Base-by-base conservation (phyloP, 2,113 vertebrate genomes). In the Cichladusa arquata region DNA sequence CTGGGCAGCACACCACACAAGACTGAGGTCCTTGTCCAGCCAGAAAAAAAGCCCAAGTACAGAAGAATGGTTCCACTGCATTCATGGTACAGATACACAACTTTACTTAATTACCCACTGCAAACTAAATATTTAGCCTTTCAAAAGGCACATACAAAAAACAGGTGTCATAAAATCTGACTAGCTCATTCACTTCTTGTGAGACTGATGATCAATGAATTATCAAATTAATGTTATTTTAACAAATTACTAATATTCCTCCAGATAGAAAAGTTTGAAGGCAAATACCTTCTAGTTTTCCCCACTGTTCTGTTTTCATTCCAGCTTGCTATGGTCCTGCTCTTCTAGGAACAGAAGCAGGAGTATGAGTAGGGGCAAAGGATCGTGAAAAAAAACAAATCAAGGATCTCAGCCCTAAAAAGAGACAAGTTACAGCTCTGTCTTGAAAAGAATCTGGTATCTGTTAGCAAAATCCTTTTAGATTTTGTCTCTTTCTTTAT, bases 401-500 rank as follows among this genome's bases (percentile, higher is more conserved):
- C 28, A 84, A 51, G 36, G 12, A 67, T n/a, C 11, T 77, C 40
- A 60, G 17, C 8, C 45, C 34, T 69, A 60, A 51, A 79, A 9
- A 69, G 10, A 81, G 20, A 26, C 36, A 87, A 65, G 17, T 48
- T 38, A 17, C 42, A 78, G 20, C 10, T 77, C 20, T 50, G 26
- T 60, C 72, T 58, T 73, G 44, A 65, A 81, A 95, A 74, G 7
- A 90, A 81, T 61, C 60, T 81, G 15, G 24, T 81, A 69, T 72
- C 82, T 86, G 38, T 89, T 87, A 70, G 16, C 28, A 74, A 77
- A 81, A 69, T 76, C 16, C 64, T 87, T 87, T 90, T 72, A 48
- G 48, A 58, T 77, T 94, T 86, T 79, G 11, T 88, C 47, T 80
- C 62, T 40, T 83, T 85, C 26, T 81, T 81, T 54, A 81, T 85